A percentile compares a stretch with the other conserved stretches of the same genome.
phyloP scores from a whole-genome alignment of 2,113 vertebrate genomes.

The Sus scrofa region T2T-Sscrofa CM000824.6:157568001-157568500 shows the following conservation, averaged over 20 bases:
- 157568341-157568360: constrained; percentile 61
- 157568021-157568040: background rate
- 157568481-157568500: constrained; percentile 97
- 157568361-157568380: constrained; percentile 96
- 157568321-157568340: background rate
- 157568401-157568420: constrained; percentile 99
- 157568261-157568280: constrained; percentile 43
- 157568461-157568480: constrained; percentile 98
- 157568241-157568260: background rate
- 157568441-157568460: constrained; percentile 99
- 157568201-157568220: constrained; percentile 27
- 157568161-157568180: constrained; percentile 3
- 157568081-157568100: background rate
- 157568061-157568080: background rate
- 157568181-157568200: constrained; percentile 8
- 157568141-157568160: background rate
- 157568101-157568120: background rate
- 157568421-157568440: constrained; percentile 98
- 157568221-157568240: constrained; percentile 53
- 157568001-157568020: background rate
- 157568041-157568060: background rate
- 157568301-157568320: background rate
- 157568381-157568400: constrained; percentile 96
- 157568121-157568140: background rate
- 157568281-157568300: constrained; percentile 8